Percentiles rank a stretch among this genome's conserved stretches.
These are phyloP conservation scores for Lethrus apterus DNA, from an alignment of 1,140 invertebrate species.

Conservation along the genomic window DNA sequence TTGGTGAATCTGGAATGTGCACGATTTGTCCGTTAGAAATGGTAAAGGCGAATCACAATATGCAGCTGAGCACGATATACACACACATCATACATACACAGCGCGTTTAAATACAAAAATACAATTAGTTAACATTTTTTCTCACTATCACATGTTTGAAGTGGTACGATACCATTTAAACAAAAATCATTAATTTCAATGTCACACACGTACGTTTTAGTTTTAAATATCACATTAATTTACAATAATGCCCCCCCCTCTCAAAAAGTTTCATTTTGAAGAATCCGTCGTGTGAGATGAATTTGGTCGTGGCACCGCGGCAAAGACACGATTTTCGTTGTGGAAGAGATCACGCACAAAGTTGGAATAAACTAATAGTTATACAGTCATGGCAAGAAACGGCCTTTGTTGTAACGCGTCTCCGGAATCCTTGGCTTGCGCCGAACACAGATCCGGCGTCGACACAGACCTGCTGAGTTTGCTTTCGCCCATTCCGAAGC, in stretches of 20 bases:
- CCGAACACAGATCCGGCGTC: slow-evolving; percentile 46
- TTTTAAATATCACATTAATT: too few species aligned
- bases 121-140: slow-evolving; percentile 23
- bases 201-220: background rate
- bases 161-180: too few species aligned
- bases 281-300: background rate
- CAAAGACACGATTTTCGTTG: too few species aligned
- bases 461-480: slow-evolving; percentile 44
- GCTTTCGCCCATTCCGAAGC: slow-evolving; percentile 42
- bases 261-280: slow-evolving; percentile 1
- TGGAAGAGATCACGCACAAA: too few species aligned
- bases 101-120: slow-evolving; percentile 25
- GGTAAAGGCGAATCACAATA: too few species aligned
- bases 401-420: slow-evolving; percentile 43
- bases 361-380: slow-evolving; percentile 17
- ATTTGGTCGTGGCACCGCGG: background rate
- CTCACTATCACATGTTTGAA: slow-evolving; percentile 13
- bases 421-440: slow-evolving; percentile 44
- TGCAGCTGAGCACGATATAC: too few species aligned
- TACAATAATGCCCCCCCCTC: too few species aligned
- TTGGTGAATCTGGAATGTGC: too few species aligned
- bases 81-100: too few species aligned
- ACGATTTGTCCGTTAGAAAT: too few species aligned
- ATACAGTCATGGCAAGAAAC: slow-evolving; percentile 48
- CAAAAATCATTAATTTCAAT: too few species aligned